Percentiles rank a stretch among this genome's conserved stretches.
Evolutionary conservation across 2,797 vertebrate species (phyloP).

Genomic region (Diplodus sargus): DNA sequence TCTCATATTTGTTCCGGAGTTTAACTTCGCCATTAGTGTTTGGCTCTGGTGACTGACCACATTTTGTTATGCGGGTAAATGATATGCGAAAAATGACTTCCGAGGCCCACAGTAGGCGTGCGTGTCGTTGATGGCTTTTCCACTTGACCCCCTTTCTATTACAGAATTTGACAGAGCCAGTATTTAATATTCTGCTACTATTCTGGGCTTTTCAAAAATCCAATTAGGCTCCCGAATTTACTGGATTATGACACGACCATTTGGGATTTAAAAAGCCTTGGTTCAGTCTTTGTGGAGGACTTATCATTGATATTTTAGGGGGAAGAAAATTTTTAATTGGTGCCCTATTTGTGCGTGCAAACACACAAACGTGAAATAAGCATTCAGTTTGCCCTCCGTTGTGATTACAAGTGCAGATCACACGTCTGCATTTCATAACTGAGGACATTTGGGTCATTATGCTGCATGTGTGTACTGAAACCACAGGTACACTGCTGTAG

Average conservation of each 20-base stretch:
- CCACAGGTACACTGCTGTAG: neutral
- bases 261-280: slow-evolving; percentile 71
- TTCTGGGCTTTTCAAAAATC: slow-evolving; percentile 80
- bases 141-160: slow-evolving; percentile 79
- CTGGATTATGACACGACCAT: slow-evolving; percentile 79
- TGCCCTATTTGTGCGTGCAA: slow-evolving; percentile 40
- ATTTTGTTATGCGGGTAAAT: slow-evolving; percentile 67
- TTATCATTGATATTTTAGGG: slow-evolving; percentile 64
- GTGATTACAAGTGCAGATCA: slow-evolving; percentile 2
- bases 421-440: neutral
- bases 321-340: slow-evolving; percentile 48
- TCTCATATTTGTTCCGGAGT: slow-evolving; percentile 75
- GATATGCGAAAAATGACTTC: slow-evolving; percentile 68
- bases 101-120: slow-evolving; percentile 49
- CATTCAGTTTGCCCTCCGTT: slow-evolving; percentile 18
- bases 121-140: slow-evolving; percentile 72
- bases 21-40: slow-evolving; percentile 77
- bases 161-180: slow-evolving; percentile 74
- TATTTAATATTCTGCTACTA: slow-evolving; percentile 82
- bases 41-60: slow-evolving; percentile 75
- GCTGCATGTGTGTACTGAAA: neutral
- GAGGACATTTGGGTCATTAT: neutral
- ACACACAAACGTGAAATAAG: slow-evolving; percentile 22
- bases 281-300: slow-evolving; percentile 69
- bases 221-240: slow-evolving; percentile 81